Conservation (phyloP, 2,113 vertebrate species). For the Varanus komodoensis region DNA sequence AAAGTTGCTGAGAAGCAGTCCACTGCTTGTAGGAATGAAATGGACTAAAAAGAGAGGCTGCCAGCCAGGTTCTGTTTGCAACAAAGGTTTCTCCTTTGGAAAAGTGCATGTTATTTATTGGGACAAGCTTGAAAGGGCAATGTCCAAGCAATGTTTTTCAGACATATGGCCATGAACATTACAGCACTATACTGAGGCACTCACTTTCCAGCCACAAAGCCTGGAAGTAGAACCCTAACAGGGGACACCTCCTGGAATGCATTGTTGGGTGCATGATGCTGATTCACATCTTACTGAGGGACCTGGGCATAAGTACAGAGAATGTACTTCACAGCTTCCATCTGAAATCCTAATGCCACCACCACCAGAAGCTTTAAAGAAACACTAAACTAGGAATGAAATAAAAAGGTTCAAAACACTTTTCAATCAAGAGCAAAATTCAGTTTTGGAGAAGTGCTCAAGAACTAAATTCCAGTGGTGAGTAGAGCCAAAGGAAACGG, state of each 20-base stretch:
- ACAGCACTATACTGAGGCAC: background rate
- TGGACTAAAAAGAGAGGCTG: constrained; percentile 13
- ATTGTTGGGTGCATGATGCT: background rate
- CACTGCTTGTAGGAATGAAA: background rate
- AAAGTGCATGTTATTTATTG: background rate
- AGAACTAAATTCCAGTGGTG: too few relatives aligned
- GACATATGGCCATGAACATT: too few relatives aligned
- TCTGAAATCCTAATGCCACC: background rate
- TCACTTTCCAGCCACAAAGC: background rate
- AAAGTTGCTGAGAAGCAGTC: background rate
- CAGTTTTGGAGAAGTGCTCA: too few relatives aligned
- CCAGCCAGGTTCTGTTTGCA: constrained; percentile 34
- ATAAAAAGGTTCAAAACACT: too few relatives aligned
- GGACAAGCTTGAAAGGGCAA: background rate
- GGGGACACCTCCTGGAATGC: background rate
- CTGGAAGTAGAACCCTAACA: background rate
- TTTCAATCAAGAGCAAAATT: too few relatives aligned
- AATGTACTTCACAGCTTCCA: background rate
- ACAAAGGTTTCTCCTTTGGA: background rate
- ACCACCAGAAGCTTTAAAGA: background rate
- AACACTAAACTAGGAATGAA: too few relatives aligned
- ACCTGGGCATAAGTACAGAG: background rate
- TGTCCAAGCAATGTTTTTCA: background rate
- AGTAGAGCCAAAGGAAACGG: too few relatives aligned
- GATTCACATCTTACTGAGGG: background rate